Evolutionary conservation across 1,140 invertebrate genomes (phyloP).

Genomic region (Drosophila busckii): DNA sequence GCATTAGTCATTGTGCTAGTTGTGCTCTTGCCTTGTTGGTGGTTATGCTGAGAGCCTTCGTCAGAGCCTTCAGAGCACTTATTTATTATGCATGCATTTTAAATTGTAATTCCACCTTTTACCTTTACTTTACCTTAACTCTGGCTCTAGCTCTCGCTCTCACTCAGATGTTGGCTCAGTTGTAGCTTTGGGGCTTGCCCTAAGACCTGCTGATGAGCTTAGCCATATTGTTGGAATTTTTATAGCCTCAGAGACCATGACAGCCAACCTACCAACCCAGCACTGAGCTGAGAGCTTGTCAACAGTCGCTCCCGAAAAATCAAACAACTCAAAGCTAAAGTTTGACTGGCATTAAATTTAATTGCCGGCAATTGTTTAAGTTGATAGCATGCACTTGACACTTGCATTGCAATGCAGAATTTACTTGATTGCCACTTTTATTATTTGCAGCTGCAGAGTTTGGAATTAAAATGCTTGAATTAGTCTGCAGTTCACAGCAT

Average conservation of each 20-base stretch:
- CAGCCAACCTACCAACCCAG: neutral
- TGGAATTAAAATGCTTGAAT: slow-evolving; percentile 18
- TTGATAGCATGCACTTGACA: neutral
- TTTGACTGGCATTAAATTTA: slow-evolving; percentile 37
- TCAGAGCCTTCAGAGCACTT: slow-evolving; percentile 53
- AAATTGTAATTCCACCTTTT: slow-evolving; percentile 75
- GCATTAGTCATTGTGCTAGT: too few species aligned
- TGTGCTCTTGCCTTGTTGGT: slow-evolving; percentile 22
- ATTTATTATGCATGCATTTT: slow-evolving; percentile 72
- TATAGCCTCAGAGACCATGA: slow-evolving; percentile 21
- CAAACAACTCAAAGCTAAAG: too few species aligned
- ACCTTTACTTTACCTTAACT: slow-evolving; percentile 34
- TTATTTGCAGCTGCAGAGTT: slow-evolving; percentile 9
- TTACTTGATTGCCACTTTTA: slow-evolving; percentile 10
- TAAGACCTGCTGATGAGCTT: slow-evolving; percentile 67
- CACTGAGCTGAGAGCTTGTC: neutral
- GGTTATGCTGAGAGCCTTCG: slow-evolving; percentile 43
- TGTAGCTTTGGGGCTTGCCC: slow-evolving; percentile 43
- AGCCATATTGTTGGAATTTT: slow-evolving; percentile 67
- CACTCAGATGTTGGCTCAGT: slow-evolving; percentile 33
- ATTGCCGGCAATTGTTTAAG: slow-evolving; percentile 25
- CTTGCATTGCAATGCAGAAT: slow-evolving; percentile 1
- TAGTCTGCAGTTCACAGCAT: too few species aligned
- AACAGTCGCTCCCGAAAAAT: too few species aligned
- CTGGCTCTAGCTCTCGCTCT: neutral